Evolutionary conservation across 2,888 invertebrate genomes (phyloP), one percentile per base, ranked within the genome.

Genomic region (Coleophora deauratella): DNA sequence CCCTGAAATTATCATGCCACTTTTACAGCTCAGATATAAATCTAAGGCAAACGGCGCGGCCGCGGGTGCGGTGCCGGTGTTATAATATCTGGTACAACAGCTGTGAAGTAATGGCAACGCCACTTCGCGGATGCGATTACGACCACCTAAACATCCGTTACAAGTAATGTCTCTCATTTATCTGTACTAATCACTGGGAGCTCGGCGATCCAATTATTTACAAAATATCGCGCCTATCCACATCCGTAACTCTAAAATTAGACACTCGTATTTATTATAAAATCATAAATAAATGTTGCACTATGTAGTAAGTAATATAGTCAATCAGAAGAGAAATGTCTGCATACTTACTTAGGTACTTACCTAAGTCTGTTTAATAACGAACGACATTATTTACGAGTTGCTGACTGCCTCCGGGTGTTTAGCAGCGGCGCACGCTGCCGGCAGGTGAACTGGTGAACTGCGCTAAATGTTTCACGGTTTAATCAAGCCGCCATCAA

Each of bases 141-240:
- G 84, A 76, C 78, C 80, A 81, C 80, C 84, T 84, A 84, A 84
- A 85, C 84, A 85, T 85, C 84, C 82, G 84, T 85, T 85, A 85
- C 82, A 75, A 77, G 73, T 84, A 82, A 85, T 84, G 81, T 77
- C 82, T 73, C 78, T 80, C 81, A 81, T 85, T 82, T 84, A 84
- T 84, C 77, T 78, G 72, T 68, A 75, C 79, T 81, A 84, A 84
- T 81, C 81, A 82, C 80, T 79, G 69, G 66, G 63, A 64, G 63
- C 54, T 57, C 56, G 59, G 62, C 63, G 48, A 50, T 50, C 62
- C 60, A 42, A 45, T 50, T 43, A 38, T 41, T 45, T 44, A 42
- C 41, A 41, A 39, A 44, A 48, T 47, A 43, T 45, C 40, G 35
- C 21, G 21, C 21, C 21, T 21, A 4, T 21, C 21, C 21, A 6